phyloP scores from a whole-genome alignment of 2,113 vertebrate genomes.

The Otolemur garnettii region DNA sequence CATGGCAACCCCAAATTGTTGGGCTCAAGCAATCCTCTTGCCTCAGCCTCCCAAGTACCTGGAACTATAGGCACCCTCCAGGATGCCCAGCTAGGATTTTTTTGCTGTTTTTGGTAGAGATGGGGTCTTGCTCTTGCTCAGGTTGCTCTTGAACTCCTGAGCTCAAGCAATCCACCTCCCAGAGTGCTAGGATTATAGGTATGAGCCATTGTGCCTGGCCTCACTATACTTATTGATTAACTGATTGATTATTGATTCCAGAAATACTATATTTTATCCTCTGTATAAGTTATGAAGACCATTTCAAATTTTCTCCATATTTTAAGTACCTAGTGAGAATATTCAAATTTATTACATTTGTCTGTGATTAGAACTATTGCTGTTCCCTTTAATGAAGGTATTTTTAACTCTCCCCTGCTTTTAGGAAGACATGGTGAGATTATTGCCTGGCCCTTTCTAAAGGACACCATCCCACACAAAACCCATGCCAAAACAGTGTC shows the following conservation, averaged over 20 bases:
- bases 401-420: background rate
- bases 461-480: background rate
- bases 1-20: too few species aligned
- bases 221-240: background rate
- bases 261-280: background rate
- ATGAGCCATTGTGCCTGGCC: too few species aligned
- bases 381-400: background rate
- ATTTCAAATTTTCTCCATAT: slow-evolving; percentile 6
- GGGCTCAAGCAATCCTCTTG: background rate
- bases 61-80: too few species aligned
- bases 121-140: too few species aligned
- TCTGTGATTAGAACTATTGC: background rate
- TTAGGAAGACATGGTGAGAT: background rate
- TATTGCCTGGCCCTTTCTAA: background rate
- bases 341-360: background rate
- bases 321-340: background rate
- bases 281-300: background rate
- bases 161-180: too few species aligned
- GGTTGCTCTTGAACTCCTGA: too few species aligned
- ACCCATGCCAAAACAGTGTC: background rate
- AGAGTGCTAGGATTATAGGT: too few species aligned
- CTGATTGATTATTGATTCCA: background rate
- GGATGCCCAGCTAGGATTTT: too few species aligned
- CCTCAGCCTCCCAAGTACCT: background rate
- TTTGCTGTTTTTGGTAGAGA: too few species aligned